These are phyloP conservation scores for Myrmophylax atrothorax DNA, from an alignment of 2,113 vertebrate genomes.

Conservation along the genomic window DNA sequence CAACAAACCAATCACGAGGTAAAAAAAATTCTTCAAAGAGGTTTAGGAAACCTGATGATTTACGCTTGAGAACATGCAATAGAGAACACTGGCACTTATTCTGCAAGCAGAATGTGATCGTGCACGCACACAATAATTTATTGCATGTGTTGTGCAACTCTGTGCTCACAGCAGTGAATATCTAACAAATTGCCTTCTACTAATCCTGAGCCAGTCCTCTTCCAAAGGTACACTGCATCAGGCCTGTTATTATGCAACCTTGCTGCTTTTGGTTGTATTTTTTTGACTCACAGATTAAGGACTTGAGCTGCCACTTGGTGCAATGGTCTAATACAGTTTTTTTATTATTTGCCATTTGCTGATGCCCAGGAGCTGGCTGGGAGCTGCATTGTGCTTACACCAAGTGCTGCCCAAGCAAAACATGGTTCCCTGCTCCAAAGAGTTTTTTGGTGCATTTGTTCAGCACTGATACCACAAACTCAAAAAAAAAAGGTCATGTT, in stretches of 20 bases:
- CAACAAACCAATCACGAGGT: neutral
- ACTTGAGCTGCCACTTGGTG: neutral
- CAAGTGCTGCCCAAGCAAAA: neutral
- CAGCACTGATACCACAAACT: neutral
- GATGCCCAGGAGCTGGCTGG: neutral
- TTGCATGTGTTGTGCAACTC: neutral
- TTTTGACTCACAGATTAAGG: neutral
- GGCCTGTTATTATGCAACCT: neutral
- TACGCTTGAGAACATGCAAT: neutral
- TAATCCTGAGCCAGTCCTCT: neutral
- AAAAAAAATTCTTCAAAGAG: neutral
- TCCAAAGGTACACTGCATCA: neutral
- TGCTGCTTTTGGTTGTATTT: neutral
- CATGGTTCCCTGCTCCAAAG: neutral
- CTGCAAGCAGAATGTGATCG: neutral
- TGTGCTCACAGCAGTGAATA: neutral
- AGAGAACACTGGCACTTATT: neutral
- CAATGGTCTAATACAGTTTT: neutral
- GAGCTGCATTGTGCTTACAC: rapidly evolving
- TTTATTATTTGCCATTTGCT: neutral
- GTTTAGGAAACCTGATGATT: neutral
- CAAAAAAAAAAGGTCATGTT: neutral
- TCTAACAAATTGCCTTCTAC: neutral
- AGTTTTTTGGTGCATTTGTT: neutral
- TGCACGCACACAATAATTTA: neutral